Conservation (phyloP, 1,140 invertebrate genomes). For the Mylabris phalerata region DNA sequence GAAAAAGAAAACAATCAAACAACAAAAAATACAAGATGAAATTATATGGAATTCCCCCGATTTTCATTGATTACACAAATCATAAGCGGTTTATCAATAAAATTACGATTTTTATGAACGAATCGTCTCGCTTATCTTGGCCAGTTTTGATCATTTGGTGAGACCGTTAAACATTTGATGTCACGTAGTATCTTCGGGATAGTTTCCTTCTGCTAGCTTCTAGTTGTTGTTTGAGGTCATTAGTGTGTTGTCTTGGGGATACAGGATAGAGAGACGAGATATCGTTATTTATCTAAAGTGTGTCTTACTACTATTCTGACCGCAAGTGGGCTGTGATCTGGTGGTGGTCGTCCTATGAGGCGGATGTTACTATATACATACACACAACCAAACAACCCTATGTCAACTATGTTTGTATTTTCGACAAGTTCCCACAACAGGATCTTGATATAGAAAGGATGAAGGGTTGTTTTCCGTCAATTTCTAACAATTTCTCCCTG, state of each 20-base stretch:
- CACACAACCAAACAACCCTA: no score
- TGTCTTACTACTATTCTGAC: slow-evolving; percentile 32
- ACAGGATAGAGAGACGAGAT: slow-evolving; percentile 29
- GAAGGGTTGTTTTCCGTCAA: no score
- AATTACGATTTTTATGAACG: slow-evolving; percentile 27
- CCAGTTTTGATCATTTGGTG: background rate
- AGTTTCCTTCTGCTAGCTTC: slow-evolving; percentile 16
- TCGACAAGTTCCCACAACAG: no score
- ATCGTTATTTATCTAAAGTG: slow-evolving; percentile 42
- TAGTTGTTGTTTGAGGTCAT: slow-evolving; percentile 38
- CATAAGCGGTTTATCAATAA: slow-evolving; percentile 16
- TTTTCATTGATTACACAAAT: background rate
- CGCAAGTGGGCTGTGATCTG: slow-evolving; percentile 38
- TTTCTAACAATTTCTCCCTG: no score
- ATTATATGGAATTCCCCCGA: background rate
- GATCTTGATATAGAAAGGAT: no score
- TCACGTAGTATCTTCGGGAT: background rate
- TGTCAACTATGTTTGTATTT: no score
- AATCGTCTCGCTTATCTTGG: slow-evolving; percentile 1
- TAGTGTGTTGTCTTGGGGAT: slow-evolving; percentile 32
- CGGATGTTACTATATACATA: no score
- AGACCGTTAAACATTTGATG: background rate
- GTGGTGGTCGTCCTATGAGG: background rate
- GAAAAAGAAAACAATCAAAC: background rate
- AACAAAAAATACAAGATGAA: background rate